Percentiles rank a stretch among this genome's conserved stretches.
Conservation (phyloP, 2,113 vertebrate species). For the Sminthopsis crassicaudata region DNA sequence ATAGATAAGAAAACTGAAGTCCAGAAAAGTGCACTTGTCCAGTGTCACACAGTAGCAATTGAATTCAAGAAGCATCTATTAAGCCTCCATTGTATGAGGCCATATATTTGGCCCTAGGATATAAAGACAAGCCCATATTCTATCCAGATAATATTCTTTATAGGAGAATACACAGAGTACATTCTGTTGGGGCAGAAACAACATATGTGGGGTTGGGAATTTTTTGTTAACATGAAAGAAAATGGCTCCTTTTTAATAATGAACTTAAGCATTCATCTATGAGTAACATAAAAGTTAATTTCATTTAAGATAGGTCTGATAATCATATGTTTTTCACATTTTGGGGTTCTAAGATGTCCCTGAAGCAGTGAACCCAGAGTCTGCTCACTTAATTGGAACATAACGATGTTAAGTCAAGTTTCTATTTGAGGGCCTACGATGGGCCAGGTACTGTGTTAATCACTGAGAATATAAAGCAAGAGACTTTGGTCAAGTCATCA, state of each 20-base stretch:
- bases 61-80: neutral
- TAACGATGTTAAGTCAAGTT: neutral
- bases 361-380: neutral
- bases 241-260: neutral
- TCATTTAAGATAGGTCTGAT: neutral
- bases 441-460: neutral
- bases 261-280: neutral
- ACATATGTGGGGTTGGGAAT: neutral
- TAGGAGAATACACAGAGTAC: neutral
- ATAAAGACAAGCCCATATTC: neutral
- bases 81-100: neutral
- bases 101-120: neutral
- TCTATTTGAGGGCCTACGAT: neutral
- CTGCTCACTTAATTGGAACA: conserved; percentile 31
- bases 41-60: neutral
- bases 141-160: too few relatives aligned
- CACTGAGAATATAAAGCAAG: neutral
- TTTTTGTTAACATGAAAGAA: neutral
- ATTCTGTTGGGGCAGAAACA: neutral
- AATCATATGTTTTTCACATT: conserved; percentile 28
- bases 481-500: neutral
- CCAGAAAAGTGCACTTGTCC: neutral
- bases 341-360: neutral
- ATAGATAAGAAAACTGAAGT: neutral
- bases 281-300: neutral